Conservation (phyloP, 2,797 vertebrate genomes). For the Arnoldichthys spilopterus region DNA sequence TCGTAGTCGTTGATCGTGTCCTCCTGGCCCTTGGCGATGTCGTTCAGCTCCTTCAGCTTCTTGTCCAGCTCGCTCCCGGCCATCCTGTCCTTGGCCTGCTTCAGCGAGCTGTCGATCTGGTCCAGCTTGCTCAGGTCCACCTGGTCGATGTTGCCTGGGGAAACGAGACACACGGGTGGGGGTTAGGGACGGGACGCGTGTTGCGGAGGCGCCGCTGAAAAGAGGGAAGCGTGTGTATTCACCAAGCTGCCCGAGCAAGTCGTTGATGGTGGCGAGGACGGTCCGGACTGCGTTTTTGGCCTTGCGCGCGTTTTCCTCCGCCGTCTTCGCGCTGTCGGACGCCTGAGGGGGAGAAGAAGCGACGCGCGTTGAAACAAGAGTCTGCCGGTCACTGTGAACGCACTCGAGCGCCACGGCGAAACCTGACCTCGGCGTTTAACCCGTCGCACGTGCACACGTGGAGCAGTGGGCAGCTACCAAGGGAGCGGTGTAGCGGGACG, state of each 20-base stretch:
- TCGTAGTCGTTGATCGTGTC: slow-evolving; percentile 90
- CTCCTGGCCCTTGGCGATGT: slow-evolving; percentile 87
- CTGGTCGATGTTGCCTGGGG: slow-evolving; percentile 90
- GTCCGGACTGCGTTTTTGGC: slow-evolving; percentile 89
- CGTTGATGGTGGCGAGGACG: slow-evolving; percentile 84
- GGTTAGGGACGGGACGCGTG: background rate
- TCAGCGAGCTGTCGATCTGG: slow-evolving; percentile 88
- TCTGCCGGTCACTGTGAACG: too few relatives aligned
- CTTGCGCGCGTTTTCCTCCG: slow-evolving; percentile 92
- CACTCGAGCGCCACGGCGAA: too few relatives aligned
- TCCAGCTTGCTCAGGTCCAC: slow-evolving; percentile 93
- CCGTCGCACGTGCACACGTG: too few relatives aligned
- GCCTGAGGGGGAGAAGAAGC: slow-evolving; percentile 79
- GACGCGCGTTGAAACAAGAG: too few relatives aligned
- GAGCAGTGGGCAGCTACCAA: too few relatives aligned
- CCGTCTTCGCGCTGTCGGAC: slow-evolving; percentile 90
- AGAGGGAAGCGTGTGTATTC: slow-evolving; percentile 37
- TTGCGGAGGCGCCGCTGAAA: too few relatives aligned
- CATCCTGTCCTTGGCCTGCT: slow-evolving; percentile 90
- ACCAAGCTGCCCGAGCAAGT: slow-evolving; percentile 90
- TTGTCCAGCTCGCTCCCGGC: slow-evolving; percentile 84
- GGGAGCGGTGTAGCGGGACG: too few relatives aligned
- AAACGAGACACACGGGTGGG: background rate
- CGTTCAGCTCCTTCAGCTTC: slow-evolving; percentile 88
- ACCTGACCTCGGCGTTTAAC: too few relatives aligned